Evolutionary conservation across 2,113 vertebrate species (phyloP).

Genomic region (Ciconia maguari): DNA sequence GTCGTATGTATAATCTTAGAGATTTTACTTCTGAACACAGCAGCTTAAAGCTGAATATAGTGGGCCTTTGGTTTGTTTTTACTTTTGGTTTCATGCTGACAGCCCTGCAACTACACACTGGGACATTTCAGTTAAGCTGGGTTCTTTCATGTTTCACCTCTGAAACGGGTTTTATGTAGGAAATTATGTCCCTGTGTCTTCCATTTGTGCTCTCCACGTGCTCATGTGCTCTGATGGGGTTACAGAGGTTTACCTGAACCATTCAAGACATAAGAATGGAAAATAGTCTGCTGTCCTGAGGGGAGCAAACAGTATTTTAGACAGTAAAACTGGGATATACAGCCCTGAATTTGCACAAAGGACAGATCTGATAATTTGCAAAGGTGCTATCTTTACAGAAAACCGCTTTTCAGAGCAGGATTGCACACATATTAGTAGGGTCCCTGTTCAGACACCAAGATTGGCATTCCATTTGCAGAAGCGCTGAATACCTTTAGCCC

Average conservation of each 20-base stretch:
- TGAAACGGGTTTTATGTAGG: background rate
- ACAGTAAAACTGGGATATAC: background rate
- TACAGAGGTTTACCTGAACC: background rate
- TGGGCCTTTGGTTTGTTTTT: background rate
- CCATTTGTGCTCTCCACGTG: accelerated
- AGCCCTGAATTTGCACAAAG: background rate
- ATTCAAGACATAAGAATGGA: background rate
- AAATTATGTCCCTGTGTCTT: background rate
- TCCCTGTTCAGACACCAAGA: background rate
- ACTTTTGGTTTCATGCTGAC: background rate
- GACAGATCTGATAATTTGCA: background rate
- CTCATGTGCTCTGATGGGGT: background rate
- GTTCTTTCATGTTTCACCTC: background rate
- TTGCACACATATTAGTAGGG: background rate
- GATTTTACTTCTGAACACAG: background rate
- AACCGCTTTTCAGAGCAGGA: background rate
- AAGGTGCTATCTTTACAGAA: background rate
- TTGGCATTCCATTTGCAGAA: background rate
- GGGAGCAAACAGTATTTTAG: background rate
- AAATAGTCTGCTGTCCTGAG: background rate
- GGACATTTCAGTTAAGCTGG: background rate
- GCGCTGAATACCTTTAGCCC: background rate
- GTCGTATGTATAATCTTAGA: background rate
- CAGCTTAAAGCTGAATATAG: background rate
- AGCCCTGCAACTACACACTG: background rate